Evolutionary conservation across 1,140 invertebrate genomes (phyloP), one percentile per base, ranked within the genome.

Genomic region (Phymorhynchus buccinoides): DNA sequence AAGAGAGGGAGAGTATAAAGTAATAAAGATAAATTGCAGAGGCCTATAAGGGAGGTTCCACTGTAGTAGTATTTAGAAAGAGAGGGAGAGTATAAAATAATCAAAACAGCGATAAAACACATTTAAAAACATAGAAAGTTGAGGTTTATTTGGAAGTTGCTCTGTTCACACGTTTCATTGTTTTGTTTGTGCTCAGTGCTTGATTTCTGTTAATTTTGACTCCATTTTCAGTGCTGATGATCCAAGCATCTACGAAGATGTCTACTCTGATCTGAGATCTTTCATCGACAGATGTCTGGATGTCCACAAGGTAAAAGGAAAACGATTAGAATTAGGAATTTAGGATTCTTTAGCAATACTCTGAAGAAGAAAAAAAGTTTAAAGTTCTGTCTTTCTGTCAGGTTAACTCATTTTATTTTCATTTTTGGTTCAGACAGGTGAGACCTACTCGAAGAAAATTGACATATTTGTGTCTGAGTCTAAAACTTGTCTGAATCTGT

Each of bases 261-360:
- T 97, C 32, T 99, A 98, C 90, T 95, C 95, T 86, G 96, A 96
- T 91, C 93, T 99, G 2, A 97, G 97, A 90, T 96, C 95, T 87
- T 99, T 98, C 94, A 96, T 99, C n/a, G 98, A 99, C 91, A 95
- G 95, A 85, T 96, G 97, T 37, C 92, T 99, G 77, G 98, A 99
- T 94, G 96, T 97, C 87, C 98, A 98, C 90, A 98, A 98, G 95
- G 96, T 97, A 92, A 86, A 39, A 42, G 56, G 22, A 32, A 30
- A 18, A 32, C 56, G 6, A 27, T 18, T 0, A 14, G 48, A 52
- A 0, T 14, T 2, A 52, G 48, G 48, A 52, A 52, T 52, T 6
- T 48, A 48, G 44, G 18, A 6, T 48, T 6, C 44, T 48, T 6
- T 48, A 9, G 18, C 6, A 9, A 9, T 48, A 9, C 7, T 48